Evolutionary conservation across 2,113 vertebrate genomes (phyloP).

Genomic region (Odontesthes bonariensis): DNA sequence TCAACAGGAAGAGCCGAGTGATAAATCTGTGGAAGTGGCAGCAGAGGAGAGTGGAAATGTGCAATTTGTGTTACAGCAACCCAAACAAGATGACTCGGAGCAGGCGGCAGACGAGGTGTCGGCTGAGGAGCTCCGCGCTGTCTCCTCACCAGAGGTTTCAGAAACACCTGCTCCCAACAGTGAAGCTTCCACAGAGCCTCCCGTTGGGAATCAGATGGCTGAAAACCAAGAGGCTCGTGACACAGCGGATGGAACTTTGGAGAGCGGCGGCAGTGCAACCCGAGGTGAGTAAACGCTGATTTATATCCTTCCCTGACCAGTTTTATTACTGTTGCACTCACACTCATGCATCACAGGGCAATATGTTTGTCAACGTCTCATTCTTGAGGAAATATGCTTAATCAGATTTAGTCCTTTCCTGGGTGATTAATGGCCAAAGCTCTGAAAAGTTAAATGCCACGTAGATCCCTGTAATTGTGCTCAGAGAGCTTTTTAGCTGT

Average conservation of each 20-base stretch:
- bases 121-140: slow-evolving; percentile 7
- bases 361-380: slow-evolving; percentile 53
- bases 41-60: slow-evolving; percentile 22
- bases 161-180: background rate
- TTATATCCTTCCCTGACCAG: slow-evolving; percentile 24
- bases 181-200: slow-evolving; percentile 4
- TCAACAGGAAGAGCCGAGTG: slow-evolving; percentile 21
- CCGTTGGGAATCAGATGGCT: background rate
- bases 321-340: slow-evolving; percentile 36
- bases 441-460: slow-evolving; percentile 38
- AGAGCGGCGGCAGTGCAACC: background rate
- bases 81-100: slow-evolving; percentile 11
- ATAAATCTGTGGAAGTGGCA: slow-evolving; percentile 11
- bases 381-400: slow-evolving; percentile 55
- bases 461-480: slow-evolving; percentile 20
- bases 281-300: slow-evolving; percentile 64
- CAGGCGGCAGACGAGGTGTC: slow-evolving; percentile 8
- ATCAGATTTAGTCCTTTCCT: slow-evolving; percentile 31
- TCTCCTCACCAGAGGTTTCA: background rate
- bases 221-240: slow-evolving; percentile 10
- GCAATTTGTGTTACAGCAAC: background rate
- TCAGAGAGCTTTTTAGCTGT: slow-evolving; percentile 16
- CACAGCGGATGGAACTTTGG: slow-evolving; percentile 27
- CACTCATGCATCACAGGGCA: slow-evolving; percentile 48
- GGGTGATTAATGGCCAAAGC: slow-evolving; percentile 56